A percentile compares a stretch with the other conserved stretches of the same genome.
Conservation (phyloP, 2,888 invertebrate genomes). For the Lasioglossum lativentre region DNA sequence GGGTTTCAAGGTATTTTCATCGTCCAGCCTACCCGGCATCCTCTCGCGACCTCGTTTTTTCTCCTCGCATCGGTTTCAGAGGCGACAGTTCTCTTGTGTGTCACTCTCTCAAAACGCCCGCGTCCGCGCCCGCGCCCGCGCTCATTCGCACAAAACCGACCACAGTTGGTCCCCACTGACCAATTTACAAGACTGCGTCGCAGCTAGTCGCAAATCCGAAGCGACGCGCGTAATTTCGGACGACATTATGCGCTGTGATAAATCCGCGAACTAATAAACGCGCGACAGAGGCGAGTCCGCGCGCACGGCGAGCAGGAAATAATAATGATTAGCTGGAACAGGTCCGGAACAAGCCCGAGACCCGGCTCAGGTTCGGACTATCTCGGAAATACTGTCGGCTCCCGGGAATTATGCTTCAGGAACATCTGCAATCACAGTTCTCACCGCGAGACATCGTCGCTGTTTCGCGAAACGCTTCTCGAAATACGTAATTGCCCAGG, state of each 20-base stretch:
- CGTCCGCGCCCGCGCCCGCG: too few relatives aligned
- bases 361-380: not conserved
- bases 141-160: not conserved
- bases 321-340: slow-evolving; percentile 28
- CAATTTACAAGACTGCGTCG: slow-evolving; percentile 17
- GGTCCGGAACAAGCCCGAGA: not conserved
- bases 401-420: slow-evolving; percentile 14
- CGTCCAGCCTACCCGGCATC: not conserved
- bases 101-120: not conserved
- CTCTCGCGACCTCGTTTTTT: not conserved
- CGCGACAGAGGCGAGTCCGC: not conserved
- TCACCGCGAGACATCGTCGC: not conserved
- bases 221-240: not conserved
- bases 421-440: slow-evolving; percentile 23
- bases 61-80: not conserved
- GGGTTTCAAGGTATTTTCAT: slow-evolving; percentile 22
- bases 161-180: not conserved
- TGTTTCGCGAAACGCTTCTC: not conserved
- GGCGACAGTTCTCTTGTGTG: not conserved
- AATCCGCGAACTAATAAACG: slow-evolving; percentile 2
- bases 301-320: not conserved
- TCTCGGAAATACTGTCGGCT: not conserved
- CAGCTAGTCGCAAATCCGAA: slow-evolving; percentile 23
- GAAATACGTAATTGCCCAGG: not conserved
- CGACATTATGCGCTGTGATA: not conserved